Evolutionary conservation across 2,888 invertebrate genomes (phyloP), one percentile per base, ranked within the genome.

Genomic region (Plebejus anna): DNA sequence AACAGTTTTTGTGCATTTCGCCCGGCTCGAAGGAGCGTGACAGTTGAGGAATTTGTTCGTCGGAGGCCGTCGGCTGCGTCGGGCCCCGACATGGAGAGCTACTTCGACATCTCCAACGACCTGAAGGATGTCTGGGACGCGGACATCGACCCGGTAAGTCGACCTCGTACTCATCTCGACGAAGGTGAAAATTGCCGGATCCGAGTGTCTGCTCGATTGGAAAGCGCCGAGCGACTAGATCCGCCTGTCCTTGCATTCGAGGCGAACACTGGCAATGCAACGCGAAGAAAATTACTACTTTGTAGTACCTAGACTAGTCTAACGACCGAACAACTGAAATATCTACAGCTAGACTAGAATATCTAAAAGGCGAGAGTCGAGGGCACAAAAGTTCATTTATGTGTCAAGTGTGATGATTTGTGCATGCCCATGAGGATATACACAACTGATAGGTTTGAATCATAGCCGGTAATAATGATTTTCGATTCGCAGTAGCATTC

Each of bases 51-150:
- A 85, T 87, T 86, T 85, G 83, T 82, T 83, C 82, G 89, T 88
- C 89, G 90, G 89, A 88, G 88, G 89, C 88, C 88, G 88, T 84
- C 82, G 82, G 80, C 80, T 83, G 81, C 82, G 82, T 86, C 89
- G 88, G 90, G 90, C 90, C 90, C 92, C 88, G 90, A 90, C 86
- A 96, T 96, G 96, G 96, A 96, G 92, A 94, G 95, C 84, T 96
- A 96, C 92, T 97, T 96, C 93, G 97, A 97, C 91, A 96, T 96
- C 88, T 96, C 95, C 84, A 94, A 95, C 80, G 96, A 96, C 91
- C 94, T 97, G 86, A 96, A 96, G 94, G 97, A 97, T 90, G 95
- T 97, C 85, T 97, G 97, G 97, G 97, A 97, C 89, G 95, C 96
- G 84, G 97, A 97, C 94, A 95, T 97, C 87, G 97, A 97, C 94